Evolutionary conservation across 2,113 vertebrate genomes (phyloP), one percentile per base, ranked within the genome.

Genomic region (Felis chaus): DNA sequence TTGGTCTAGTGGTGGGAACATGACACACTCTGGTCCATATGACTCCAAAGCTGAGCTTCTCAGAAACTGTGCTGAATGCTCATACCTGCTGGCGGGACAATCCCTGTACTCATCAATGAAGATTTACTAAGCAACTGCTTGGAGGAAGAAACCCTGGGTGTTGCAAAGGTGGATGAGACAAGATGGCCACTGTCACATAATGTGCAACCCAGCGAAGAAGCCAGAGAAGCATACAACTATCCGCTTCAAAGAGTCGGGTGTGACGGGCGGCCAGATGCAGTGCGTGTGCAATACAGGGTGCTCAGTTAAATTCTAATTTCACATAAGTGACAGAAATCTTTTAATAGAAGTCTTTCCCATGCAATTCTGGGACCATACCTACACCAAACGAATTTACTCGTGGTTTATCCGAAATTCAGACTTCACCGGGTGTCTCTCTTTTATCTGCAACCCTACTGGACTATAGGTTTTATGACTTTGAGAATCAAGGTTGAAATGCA

Each of bases 251-350:
- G 36, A 76, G 31, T 66, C 45, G 31, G 3, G 19, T 69, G 14
- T 89, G 57, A 93, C 53, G 19, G 68, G 45, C 39, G 33, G 3
- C 79, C 45, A 55, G 23, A 81, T 48, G 23, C 69, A 57, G 36
- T 48, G 21, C 14, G 13, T 87, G 48, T 18, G 33, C 1, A 29
- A 36, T 55, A 66, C 10, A 29, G 5, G 31, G 7, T 63, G 1
- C 48, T 68, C 33, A 27, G 48, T 90, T 93, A 86, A n/a, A 76
- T 90, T 81, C 76, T 74, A 85, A 69, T 86, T 93, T 93, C 48
- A 76, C 29, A 36, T 61, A 50, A 66, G 41, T 11, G 23, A 71
- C 25, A 81, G 65, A 71, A 68, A 57, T 50, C 3, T 23, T 74
- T 82, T 36, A 76, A 9, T 2, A 1, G 57, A 79, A 48, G 3